These are phyloP conservation scores for Lobophora halterata DNA, from an alignment of 2,888 invertebrate species.

Conservation along the genomic window DNA sequence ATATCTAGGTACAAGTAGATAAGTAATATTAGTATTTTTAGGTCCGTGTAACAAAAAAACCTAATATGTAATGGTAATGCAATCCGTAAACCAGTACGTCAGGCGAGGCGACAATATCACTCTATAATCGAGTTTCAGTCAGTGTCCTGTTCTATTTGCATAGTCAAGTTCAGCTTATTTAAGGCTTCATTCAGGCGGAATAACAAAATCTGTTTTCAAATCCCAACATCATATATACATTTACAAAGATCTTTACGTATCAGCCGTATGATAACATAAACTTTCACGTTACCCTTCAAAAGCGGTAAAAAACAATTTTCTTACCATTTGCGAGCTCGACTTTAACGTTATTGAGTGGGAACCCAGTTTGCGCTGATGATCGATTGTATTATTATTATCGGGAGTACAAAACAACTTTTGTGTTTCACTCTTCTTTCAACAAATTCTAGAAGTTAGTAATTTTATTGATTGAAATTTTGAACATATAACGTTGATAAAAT, in stretches of 20 bases:
- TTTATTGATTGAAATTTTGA: constrained; percentile 20
- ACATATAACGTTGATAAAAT: constrained; percentile 8
- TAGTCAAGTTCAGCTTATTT: too few species aligned
- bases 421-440: too few species aligned
- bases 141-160: constrained; percentile 71
- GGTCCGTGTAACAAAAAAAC: too few species aligned
- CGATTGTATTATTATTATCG: constrained; percentile 43
- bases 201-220: too few species aligned
- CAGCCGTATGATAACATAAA: constrained; percentile 73
- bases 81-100: too few species aligned
- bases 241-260: constrained; percentile 76
- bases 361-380: constrained; percentile 53
- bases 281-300: constrained; percentile 67
- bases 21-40: too few species aligned
- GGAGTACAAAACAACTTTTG: too few species aligned
- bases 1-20: too few species aligned
- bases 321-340: constrained; percentile 66
- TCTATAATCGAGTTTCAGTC: constrained; percentile 52
- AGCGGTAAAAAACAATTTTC: constrained; percentile 68
- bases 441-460: constrained; percentile 10
- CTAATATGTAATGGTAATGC: too few species aligned
- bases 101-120: constrained; percentile 29
- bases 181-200: constrained; percentile 53
- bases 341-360: constrained; percentile 72
- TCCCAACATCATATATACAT: too few species aligned